Conservation (phyloP, 2,888 invertebrate species). For the Matsumyia berberina region DNA sequence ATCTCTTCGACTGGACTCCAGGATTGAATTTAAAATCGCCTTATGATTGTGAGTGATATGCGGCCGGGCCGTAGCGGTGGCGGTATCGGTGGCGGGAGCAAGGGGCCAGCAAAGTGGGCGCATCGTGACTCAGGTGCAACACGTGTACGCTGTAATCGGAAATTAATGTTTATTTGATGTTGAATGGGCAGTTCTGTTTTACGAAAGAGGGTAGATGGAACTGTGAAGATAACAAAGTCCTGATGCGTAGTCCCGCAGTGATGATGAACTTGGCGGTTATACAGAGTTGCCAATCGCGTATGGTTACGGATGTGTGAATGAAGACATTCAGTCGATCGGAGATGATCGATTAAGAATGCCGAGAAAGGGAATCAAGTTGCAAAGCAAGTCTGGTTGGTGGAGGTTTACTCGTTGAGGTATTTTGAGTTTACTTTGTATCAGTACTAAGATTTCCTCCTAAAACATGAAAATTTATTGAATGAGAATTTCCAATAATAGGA, state of each 20-base stretch:
- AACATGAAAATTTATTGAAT: too few species aligned
- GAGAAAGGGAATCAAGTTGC: too few species aligned
- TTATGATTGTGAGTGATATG: conserved; percentile 48
- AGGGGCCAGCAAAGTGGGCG: conserved; percentile 36
- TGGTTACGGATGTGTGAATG: neutral
- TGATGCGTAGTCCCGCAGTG: too few species aligned
- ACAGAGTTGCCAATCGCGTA: conserved; percentile 44
- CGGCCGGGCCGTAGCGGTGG: neutral
- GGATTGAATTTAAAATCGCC: conserved; percentile 65
- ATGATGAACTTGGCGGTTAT: conserved; percentile 24
- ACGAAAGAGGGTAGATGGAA: conserved; percentile 47
- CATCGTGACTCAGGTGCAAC: conserved; percentile 70
- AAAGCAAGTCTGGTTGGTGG: too few species aligned
- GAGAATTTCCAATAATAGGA: too few species aligned
- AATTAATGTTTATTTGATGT: conserved; percentile 75
- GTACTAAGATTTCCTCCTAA: too few species aligned
- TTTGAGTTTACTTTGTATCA: too few species aligned
- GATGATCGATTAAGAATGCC: too few species aligned
- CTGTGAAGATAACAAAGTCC: conserved; percentile 36
- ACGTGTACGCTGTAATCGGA: conserved; percentile 71
- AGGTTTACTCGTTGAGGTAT: too few species aligned
- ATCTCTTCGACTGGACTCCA: conserved; percentile 37
- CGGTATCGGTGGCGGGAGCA: neutral
- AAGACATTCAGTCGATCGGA: neutral
- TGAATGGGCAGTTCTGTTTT: conserved; percentile 61